These are phyloP conservation scores for Gobius niger DNA, from an alignment of 2,113 vertebrate species.

Conservation along the genomic window DNA sequence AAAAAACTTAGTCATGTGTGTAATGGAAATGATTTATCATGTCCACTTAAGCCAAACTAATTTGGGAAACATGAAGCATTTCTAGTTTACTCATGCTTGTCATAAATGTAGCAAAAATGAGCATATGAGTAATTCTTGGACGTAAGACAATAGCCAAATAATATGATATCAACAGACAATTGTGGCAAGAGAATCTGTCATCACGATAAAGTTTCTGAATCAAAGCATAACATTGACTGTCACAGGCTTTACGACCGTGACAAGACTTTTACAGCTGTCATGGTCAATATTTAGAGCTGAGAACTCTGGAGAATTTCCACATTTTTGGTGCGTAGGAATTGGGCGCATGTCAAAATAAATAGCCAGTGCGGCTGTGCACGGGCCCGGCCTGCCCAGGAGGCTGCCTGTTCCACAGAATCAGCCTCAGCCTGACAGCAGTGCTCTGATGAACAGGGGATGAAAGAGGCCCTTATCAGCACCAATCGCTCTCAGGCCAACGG, in stretches of 20 bases:
- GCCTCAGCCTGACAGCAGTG: conserved; percentile 63
- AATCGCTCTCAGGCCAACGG: conserved; percentile 69
- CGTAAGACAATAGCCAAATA: background rate
- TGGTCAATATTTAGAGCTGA: conserved; percentile 48
- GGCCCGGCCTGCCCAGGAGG: conserved; percentile 51
- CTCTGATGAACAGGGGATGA: conserved; percentile 76
- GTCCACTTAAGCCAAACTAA: conserved; percentile 75
- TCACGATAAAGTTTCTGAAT: conserved; percentile 11
- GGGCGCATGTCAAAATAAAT: conserved; percentile 65
- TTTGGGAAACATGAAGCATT: conserved; percentile 70
- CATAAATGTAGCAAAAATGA: conserved; percentile 32
- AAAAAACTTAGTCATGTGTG: conserved; percentile 66
- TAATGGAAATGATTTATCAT: conserved; percentile 74
- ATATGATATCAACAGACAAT: conserved; percentile 17
- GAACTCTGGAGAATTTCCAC: conserved; percentile 47
- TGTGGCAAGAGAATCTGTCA: conserved; percentile 6
- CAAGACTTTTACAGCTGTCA: conserved; percentile 47
- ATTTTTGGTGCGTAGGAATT: conserved; percentile 40
- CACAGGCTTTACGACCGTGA: conserved; percentile 26
- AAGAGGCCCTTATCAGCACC: conserved; percentile 76
- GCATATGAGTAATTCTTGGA: conserved; percentile 13
- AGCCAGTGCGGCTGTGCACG: conserved; percentile 29
- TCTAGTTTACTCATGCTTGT: conserved; percentile 66
- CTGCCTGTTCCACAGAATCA: conserved; percentile 61
- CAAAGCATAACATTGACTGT: conserved; percentile 23